phyloP scores from a whole-genome alignment of 2,113 vertebrate species.

The Prietella phreatophila region DNA sequence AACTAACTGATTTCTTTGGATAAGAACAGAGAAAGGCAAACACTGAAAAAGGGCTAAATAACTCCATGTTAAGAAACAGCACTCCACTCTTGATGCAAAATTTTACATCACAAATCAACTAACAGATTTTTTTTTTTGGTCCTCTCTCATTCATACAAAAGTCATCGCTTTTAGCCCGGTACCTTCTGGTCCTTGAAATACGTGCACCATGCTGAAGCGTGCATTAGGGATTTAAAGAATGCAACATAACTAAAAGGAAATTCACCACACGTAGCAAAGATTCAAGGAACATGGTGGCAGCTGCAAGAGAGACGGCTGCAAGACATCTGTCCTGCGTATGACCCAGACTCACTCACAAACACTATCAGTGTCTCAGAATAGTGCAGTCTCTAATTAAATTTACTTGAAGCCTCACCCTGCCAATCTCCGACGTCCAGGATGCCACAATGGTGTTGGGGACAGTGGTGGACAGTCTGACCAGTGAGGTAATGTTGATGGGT shows the following conservation, averaged over 20 bases:
- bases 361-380: background rate
- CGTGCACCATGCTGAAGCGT: background rate
- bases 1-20: background rate
- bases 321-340: background rate
- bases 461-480: constrained; percentile 93
- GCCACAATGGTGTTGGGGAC: constrained; percentile 97
- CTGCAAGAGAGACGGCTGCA: background rate
- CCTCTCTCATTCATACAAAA: background rate
- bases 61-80: background rate
- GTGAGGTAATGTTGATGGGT: constrained; percentile 99
- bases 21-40: background rate
- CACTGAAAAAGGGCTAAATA: background rate
- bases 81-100: background rate
- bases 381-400: background rate
- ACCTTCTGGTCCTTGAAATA: background rate
- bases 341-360: background rate
- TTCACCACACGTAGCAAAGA: background rate
- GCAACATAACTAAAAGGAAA: background rate
- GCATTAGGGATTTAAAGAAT: background rate
- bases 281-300: background rate
- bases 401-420: constrained; percentile 78
- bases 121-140: background rate
- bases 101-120: background rate
- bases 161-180: background rate
- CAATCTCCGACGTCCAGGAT: constrained; percentile 96